Base-by-base conservation (phyloP, 2,113 vertebrate species). In the Euleptes europaea region DNA sequence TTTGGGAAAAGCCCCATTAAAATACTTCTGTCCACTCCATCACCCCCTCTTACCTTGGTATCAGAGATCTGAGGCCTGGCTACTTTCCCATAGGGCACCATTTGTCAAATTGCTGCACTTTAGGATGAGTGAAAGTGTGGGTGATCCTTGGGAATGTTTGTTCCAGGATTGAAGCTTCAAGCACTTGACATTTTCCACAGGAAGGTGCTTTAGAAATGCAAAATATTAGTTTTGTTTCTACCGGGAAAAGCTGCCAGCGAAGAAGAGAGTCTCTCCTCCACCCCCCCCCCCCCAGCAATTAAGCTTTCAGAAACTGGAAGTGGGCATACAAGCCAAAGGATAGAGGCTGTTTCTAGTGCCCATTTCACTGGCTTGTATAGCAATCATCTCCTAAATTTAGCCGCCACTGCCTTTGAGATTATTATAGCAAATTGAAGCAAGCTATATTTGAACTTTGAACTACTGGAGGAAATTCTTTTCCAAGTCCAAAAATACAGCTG, bases 351-450 rank as follows among this genome's bases (percentile, higher is more conserved):
- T 31, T 60, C 84, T 19, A 33, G 65, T 78, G 51, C 83, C 28
- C 23, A 2, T 91, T 92, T 93, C 83, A 69, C 71, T 88, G 86
- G 91, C 44, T 80, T 90, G 54, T 65, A 83, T 84, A 92, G 81
- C 86, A 88, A 88, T 92, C 80, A 78, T 31, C 33, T 85, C 77
- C 87, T 87, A 89, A 91, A 91, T 92, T 90, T 92, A 88, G 89
- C 88, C 86, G 84, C 89, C 67, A 42, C 35, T 87, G 47, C 69
- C 49, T 79, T 2, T 63, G 33, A 28, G 28, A 0, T 79, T 47
- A 49, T 49, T 47, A 38, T 3, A 78, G 81, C 67, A 78, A 73
- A 40, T 47, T 82, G 73, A 54, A 83, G 75, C 75, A 35, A 67
- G 35, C 49, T 38, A 17, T 38, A 86, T 92, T 38, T 88, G 89